A percentile compares a stretch with the other conserved stretches of the same genome.
Conservation (phyloP, 1,140 invertebrate genomes). For the Calliopsis andreniformis region DNA sequence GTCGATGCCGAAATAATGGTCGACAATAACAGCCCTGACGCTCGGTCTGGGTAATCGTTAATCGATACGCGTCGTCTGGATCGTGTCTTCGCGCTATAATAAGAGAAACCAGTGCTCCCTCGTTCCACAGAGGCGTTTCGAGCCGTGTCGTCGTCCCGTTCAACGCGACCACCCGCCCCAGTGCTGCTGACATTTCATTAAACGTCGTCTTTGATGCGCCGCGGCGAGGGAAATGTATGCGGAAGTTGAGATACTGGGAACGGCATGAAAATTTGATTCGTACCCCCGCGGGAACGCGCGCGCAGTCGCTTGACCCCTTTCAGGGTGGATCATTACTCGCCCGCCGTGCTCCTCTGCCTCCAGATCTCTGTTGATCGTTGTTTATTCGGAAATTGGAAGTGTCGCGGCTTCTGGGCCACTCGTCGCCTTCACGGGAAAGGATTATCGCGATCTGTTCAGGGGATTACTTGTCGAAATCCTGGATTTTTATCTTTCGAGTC, state of each 20-base stretch:
- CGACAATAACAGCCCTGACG: too few species aligned
- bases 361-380: background rate
- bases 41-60: constrained; percentile 5
- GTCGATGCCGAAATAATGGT: constrained; percentile 42
- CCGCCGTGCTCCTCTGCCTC: background rate
- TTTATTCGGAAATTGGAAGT: constrained; percentile 9
- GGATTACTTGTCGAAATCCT: background rate
- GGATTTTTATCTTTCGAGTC: too few species aligned
- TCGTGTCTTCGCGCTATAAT: constrained; percentile 3
- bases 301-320: background rate
- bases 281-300: constrained; percentile 1
- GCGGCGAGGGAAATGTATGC: background rate
- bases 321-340: background rate
- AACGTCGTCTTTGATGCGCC: constrained; percentile 12
- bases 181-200: constrained; percentile 32
- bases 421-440: background rate
- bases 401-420: background rate
- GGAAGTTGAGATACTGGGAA: background rate
- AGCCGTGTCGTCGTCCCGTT: background rate
- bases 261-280: constrained; percentile 26
- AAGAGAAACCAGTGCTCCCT: background rate
- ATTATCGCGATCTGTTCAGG: constrained; percentile 12
- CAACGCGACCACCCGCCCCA: background rate
- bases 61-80: constrained; percentile 16
- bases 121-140: background rate